phyloP scores from a whole-genome alignment of 2,888 invertebrate genomes.

The Gastrophysa polygoni region DNA sequence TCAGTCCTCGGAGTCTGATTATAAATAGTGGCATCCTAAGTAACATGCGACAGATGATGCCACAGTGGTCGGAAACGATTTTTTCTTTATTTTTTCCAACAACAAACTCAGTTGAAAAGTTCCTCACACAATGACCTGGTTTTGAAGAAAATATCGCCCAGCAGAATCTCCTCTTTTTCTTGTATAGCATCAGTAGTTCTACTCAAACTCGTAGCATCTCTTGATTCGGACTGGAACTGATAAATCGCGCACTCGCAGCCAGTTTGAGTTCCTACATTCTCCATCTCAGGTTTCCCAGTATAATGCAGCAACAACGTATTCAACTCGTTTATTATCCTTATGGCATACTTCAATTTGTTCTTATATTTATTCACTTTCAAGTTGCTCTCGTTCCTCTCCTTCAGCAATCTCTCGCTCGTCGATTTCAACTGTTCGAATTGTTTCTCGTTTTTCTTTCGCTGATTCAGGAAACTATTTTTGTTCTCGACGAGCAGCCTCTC shows the following conservation, averaged over 20 bases:
- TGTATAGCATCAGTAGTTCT: background rate
- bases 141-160: slow-evolving; percentile 39
- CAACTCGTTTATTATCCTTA: slow-evolving; percentile 36
- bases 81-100: too few species aligned
- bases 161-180: slow-evolving; percentile 30
- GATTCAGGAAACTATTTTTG: slow-evolving; percentile 29
- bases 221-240: background rate
- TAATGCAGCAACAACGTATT: slow-evolving; percentile 32
- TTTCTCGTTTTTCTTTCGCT: slow-evolving; percentile 31
- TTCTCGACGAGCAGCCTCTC: slow-evolving; percentile 28
- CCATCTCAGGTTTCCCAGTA: slow-evolving; percentile 24
- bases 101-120: background rate
- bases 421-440: slow-evolving; percentile 28
- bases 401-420: slow-evolving; percentile 26
- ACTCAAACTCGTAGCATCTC: slow-evolving; percentile 1
- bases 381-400: slow-evolving; percentile 8
- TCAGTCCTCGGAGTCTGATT: too few species aligned
- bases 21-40: too few species aligned
- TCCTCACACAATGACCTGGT: slow-evolving; percentile 27
- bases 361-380: slow-evolving; percentile 15
- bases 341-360: slow-evolving; percentile 36
- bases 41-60: too few species aligned
- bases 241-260: slow-evolving; percentile 10
- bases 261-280: slow-evolving; percentile 29
- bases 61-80: too few species aligned